Base-by-base conservation (phyloP, 2,888 invertebrate species). In the Lamellibrachia columna region DNA sequence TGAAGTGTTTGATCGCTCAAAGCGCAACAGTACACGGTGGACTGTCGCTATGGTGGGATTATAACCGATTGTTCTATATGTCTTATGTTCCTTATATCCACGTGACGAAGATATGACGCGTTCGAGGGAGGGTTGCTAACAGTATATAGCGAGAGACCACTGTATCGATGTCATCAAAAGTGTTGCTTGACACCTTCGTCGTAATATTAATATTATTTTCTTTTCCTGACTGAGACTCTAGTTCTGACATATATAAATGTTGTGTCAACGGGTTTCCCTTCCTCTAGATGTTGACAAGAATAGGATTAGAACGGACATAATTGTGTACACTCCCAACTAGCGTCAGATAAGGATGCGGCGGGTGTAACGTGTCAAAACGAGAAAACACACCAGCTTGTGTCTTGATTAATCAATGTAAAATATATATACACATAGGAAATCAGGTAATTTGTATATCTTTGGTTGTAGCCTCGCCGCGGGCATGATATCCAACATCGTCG, bases 391-490 rank as follows among this genome's bases (percentile, higher is more conserved):
- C n/a, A 15, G 75, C 22, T 75, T 22, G 22, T 28, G n/a, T 11
- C 52, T 22, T 9, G 15, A 9, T n/a, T 11, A 52, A 4, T n/a
- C 53, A 15, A n/a, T 53, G 28, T 91, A 15, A 40, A 91, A 53
- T 53, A 91, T 53, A 0, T 8, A 3, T 7, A 52, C 7, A 92
- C 22, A 40, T 40, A 40, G 52, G 2, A 7, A 90, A 15, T 52
- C 40, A 52, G 53, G 53, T 52, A 58, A 52, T 53, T 90, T 52
- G 91, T 53, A 90, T 22, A 91, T 53, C n/a, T 52, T 55, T 53
- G 55, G 53, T 75, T 90, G 92, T 95, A 96, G 96, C 92, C 93
- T 96, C 91, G 95, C 94, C 7, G 94, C 95, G 28, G 95, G 95
- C 8, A 93, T 95, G 91, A 94, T 95, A 7, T 93, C 94, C 28